These are phyloP conservation scores for Rhagologus leucostigma DNA, from an alignment of 2,113 vertebrate species.

Conservation along the genomic window DNA sequence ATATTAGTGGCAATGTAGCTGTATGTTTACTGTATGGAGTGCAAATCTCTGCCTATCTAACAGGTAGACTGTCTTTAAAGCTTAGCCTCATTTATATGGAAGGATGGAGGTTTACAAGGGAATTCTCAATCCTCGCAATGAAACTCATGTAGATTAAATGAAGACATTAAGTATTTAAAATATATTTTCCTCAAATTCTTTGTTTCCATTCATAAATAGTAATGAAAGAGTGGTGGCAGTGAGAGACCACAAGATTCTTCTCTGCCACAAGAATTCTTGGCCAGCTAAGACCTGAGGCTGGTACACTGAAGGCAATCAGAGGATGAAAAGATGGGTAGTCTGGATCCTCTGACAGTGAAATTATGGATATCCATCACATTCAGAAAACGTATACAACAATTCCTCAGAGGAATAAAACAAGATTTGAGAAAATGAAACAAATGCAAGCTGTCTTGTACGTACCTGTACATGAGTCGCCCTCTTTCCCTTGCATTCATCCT, in stretches of 20 bases:
- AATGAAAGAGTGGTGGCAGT: neutral
- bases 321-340: neutral
- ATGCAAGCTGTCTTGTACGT: neutral
- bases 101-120: neutral
- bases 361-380: neutral
- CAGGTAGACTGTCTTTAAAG: neutral
- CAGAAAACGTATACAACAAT: neutral
- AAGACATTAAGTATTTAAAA: neutral
- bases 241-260: neutral
- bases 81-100: neutral
- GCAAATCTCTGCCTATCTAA: neutral
- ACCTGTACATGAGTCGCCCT: constrained; percentile 80
- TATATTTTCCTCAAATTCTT: neutral
- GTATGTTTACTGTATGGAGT: neutral
- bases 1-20: neutral
- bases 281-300: neutral
- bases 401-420: neutral
- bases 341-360: neutral
- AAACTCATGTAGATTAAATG: neutral
- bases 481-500: constrained; percentile 82
- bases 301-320: neutral
- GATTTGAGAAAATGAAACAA: neutral
- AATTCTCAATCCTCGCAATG: neutral
- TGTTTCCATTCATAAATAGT: neutral
- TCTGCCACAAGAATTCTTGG: neutral